Conservation (phyloP, 2,888 invertebrate genomes). For the Ornithoptera alexandrae region DNA sequence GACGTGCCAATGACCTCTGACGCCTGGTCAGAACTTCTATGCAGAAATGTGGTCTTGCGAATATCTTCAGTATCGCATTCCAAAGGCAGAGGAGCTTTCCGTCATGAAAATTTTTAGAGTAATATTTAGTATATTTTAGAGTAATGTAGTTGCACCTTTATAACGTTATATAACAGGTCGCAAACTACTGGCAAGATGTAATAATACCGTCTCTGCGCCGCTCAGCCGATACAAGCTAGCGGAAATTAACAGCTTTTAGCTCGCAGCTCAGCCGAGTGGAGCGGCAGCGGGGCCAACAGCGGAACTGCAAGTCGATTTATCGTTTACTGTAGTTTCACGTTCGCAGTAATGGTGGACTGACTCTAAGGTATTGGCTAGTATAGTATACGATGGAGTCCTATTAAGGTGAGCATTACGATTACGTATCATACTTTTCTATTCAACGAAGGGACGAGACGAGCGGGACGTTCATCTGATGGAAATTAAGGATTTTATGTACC, state of each 20-base stretch:
- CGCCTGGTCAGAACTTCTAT: too few species aligned
- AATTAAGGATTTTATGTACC: too few species aligned
- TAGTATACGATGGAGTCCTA: background rate
- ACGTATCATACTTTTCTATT: background rate
- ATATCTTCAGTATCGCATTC: too few species aligned
- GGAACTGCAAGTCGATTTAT: slow-evolving; percentile 62
- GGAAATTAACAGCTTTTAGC: slow-evolving; percentile 76
- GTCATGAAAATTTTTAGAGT: too few species aligned
- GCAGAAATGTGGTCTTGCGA: too few species aligned
- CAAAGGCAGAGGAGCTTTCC: too few species aligned
- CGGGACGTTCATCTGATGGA: too few species aligned
- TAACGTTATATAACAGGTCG: slow-evolving; percentile 68
- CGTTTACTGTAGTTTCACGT: slow-evolving; percentile 36
- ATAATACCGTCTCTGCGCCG: slow-evolving; percentile 65
- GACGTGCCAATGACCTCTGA: too few species aligned
- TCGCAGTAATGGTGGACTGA: slow-evolving; percentile 12
- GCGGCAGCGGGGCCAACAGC: slow-evolving; percentile 43
- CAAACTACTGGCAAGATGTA: slow-evolving; percentile 71
- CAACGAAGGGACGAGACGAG: too few species aligned
- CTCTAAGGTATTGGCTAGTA: slow-evolving; percentile 22
- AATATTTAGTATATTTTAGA: background rate
- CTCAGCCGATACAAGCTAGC: slow-evolving; percentile 70
- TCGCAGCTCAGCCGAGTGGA: slow-evolving; percentile 46
- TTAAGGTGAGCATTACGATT: background rate
- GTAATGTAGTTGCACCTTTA: slow-evolving; percentile 35